phyloP scores from a whole-genome alignment of 2,888 invertebrate species.

The Dysmachus trigonus region DNA sequence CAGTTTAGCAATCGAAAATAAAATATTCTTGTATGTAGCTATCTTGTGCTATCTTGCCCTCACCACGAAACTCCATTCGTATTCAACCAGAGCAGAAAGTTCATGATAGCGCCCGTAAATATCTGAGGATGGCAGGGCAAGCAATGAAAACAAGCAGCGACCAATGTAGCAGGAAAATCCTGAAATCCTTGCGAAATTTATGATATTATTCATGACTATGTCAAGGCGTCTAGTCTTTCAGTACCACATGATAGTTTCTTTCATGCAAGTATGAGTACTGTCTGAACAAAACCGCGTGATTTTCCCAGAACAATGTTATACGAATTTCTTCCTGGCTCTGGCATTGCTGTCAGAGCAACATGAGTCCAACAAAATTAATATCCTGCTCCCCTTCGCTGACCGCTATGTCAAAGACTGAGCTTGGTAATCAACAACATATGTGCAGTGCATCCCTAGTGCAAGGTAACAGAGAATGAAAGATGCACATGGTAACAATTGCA shows the following conservation, averaged over 20 bases:
- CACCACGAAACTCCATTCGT: neutral
- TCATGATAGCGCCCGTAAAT: conserved; percentile 33
- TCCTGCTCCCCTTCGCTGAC: neutral
- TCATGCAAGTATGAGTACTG: conserved; percentile 16
- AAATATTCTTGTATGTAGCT: neutral
- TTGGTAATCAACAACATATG: neutral
- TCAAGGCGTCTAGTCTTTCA: conserved; percentile 37
- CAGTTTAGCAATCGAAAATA: neutral
- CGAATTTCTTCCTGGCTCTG: neutral
- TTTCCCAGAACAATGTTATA: neutral
- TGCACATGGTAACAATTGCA: neutral
- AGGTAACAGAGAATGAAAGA: neutral
- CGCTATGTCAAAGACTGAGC: neutral
- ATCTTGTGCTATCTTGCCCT: neutral
- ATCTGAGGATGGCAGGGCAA: conserved; percentile 6
- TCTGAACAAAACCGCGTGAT: neutral
- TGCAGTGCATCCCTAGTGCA: neutral
- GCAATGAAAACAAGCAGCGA: conserved; percentile 25
- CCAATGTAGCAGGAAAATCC: conserved; percentile 35
- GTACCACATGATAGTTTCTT: conserved; percentile 29
- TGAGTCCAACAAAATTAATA: conserved; percentile 33
- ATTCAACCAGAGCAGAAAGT: neutral
- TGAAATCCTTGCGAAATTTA: conserved; percentile 40
- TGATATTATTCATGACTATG: conserved; percentile 41
- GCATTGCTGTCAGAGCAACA: conserved; percentile 16